Base-by-base conservation (phyloP, 1,140 invertebrate genomes). In the Drosophila bocqueti region DNA sequence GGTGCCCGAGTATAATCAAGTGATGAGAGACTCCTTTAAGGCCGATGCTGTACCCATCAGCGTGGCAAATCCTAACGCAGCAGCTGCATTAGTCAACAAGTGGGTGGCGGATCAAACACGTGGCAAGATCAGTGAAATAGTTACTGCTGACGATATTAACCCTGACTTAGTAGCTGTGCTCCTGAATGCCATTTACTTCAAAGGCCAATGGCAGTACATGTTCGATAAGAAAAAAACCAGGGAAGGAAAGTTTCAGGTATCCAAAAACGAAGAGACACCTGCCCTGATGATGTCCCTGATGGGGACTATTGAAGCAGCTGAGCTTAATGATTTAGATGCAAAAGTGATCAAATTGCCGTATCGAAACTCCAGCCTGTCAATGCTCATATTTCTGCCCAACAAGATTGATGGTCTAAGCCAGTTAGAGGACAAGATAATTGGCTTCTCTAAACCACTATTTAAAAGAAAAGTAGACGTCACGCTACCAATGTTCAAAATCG, bases 101-200 rank as follows among this genome's bases (percentile, higher is more conserved):
- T 47, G 45, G 45, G 45, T 47, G 11, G 1, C 11, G 1, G 13
- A 47, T 15, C 21, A 47, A 11, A n/a, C n/a, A n/a, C n/a, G n/a
- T n/a, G n/a, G n/a, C n/a, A n/a, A n/a, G n/a, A n/a, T n/a, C n/a
- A n/a, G n/a, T n/a, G 6, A 47, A 7, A 24, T 47, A 8, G 6
- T 47, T 21, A 8, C 2, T 3, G 1, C 13, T 15, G 6, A 15
- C 1, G 13, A 8, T 5, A 47, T 24, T 2, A 24, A 3, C 13
- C 21, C 45, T 15, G 7, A 24, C 3, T 15, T 15, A 6, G 7
- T 0, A 3, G 45, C 21, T 24, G 6, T 47, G 6, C 21, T 47
- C 5, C 21, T 47, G 11, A 47, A 24, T 47, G 45, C 45, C 21
- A 47, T 47, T 47, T 47, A 47, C 45, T 47, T 47, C 13, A 47